phyloP scores from a whole-genome alignment of 2,888 invertebrate genomes.

The Allolobophora icterica region DNA sequence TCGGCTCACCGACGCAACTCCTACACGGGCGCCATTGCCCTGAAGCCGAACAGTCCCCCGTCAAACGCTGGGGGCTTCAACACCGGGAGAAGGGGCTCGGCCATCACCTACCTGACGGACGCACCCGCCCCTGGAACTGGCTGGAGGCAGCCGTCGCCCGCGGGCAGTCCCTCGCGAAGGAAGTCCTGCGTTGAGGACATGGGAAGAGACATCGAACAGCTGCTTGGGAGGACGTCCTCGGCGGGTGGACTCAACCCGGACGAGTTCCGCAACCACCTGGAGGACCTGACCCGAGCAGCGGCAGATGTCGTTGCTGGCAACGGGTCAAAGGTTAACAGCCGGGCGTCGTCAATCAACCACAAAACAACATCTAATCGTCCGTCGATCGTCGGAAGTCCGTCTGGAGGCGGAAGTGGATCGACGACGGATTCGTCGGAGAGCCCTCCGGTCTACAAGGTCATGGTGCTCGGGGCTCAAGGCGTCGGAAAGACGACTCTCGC shows the following conservation, averaged over 20 bases:
- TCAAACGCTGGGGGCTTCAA: slow-evolving; percentile 14
- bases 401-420: slow-evolving; percentile 21
- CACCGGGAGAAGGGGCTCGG: slow-evolving; percentile 37
- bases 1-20: slow-evolving; percentile 37
- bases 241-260: slow-evolving; percentile 27
- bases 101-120: slow-evolving; percentile 42
- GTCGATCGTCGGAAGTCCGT: not conserved
- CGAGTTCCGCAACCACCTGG: not conserved
- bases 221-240: slow-evolving; percentile 12
- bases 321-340: slow-evolving; percentile 8
- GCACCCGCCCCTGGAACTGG: slow-evolving; percentile 27
- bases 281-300: not conserved
- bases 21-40: not conserved
- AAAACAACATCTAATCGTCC: not conserved
- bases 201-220: not conserved
- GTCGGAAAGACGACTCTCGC: slow-evolving; percentile 76
- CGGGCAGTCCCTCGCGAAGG: slow-evolving; percentile 1
- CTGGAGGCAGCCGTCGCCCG: not conserved
- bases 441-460: slow-evolving; percentile 68
- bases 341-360: not conserved
- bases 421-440: slow-evolving; percentile 1
- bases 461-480: slow-evolving; percentile 73
- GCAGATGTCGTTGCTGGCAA: not conserved
- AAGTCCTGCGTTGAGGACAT: slow-evolving; percentile 21
- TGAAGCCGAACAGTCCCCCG: slow-evolving; percentile 22